Base-by-base conservation (phyloP, 2,113 vertebrate species). In the Eretmochelys imbricata region DNA sequence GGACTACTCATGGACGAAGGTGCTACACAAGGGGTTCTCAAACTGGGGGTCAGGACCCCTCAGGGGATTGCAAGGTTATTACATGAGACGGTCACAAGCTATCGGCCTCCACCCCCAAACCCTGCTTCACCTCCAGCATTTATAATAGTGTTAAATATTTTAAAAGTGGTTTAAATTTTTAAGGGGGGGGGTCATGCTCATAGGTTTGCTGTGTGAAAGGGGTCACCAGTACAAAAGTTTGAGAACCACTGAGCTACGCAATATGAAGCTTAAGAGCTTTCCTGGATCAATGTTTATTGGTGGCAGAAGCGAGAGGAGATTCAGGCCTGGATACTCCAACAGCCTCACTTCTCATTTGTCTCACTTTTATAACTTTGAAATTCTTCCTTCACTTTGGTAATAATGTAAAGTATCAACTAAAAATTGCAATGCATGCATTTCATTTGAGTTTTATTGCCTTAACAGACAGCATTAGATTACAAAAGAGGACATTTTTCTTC, bases 391-490 rank as follows among this genome's bases (percentile, higher is more conserved):
- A 97, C 98, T 98, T 98, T 98, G 96, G 98, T 98, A 98, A 98
- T 98, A 98, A 98, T 98, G 98, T 98, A 98, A 98, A 98, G 98
- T 98, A 98, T 98, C 98, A 98, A 98, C 98, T 98, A 96, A 98
- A 98, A 98, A 98, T 98, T 98, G 98, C 98, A 98, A 98, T 98
- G 98, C 98, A 98, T 98, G 98, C 98, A 98, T 98, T 98, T 98
- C 98, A 98, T 98, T 98, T 98, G 98, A 98, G 98, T 98, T 98
- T 98, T 98, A 98, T 98, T 98, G 98, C 98, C 98, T 98, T 98
- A 98, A 98, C 98, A 98, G 98, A 98, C 98, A 98, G 98, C 98
- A 98, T 98, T 98, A 98, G 98, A 98, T 98, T 98, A 98, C 98
- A 98, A 98, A 98, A 98, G 98, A 97, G 98, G 98, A 98, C 98